Base-by-base conservation (phyloP, 2,113 vertebrate genomes). In the Percina caprodes region DNA sequence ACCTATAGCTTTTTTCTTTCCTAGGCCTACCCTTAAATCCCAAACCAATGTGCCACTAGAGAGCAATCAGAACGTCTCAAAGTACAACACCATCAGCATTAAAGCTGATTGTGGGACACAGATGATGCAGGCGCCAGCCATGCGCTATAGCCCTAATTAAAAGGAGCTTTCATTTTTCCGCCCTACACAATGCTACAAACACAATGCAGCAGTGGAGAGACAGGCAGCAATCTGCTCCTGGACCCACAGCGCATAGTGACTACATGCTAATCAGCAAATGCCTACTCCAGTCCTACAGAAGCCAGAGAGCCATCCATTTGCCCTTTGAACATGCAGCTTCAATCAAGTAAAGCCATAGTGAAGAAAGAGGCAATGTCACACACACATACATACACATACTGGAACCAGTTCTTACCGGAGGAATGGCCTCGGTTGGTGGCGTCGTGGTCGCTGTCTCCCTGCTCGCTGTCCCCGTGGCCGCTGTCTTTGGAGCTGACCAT, bases 401-500 rank as follows among this genome's bases (percentile, higher is more conserved):
- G 39, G 39, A 54, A 30, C 1, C 16, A 11, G 5, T 74, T 96
- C 97, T 96, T 95, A 99, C 98, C 98, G 82, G 97, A 96, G 88
- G 97, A 97, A 93, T 98, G 97, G 92, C 97, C 98, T 92, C 98
- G 96, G 95, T 99, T 97, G 86, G 97, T 99, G 93, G 98, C 98
- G 54, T 99, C 98, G 67, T 99, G 98, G 93, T 99, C 98, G 77
- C 98, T 99, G 94, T 99, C 98, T 82, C 98, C 98, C 94, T 99
- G 98, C 84, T 99, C 98, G 79, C 98, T 99, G 96, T 99, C 98
- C 80, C 98, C 98, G 48, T 99, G 98, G 82, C 98, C 98, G 80
- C 98, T 99, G 96, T 99, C 98, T 95, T 99, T 99, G 80, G 97
- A 99, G 94, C 98, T 99, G 88, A 99, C 97, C 90, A 99, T 96